Base-by-base conservation (phyloP, 2,888 invertebrate genomes). In the Eugnorisma glareosa region DNA sequence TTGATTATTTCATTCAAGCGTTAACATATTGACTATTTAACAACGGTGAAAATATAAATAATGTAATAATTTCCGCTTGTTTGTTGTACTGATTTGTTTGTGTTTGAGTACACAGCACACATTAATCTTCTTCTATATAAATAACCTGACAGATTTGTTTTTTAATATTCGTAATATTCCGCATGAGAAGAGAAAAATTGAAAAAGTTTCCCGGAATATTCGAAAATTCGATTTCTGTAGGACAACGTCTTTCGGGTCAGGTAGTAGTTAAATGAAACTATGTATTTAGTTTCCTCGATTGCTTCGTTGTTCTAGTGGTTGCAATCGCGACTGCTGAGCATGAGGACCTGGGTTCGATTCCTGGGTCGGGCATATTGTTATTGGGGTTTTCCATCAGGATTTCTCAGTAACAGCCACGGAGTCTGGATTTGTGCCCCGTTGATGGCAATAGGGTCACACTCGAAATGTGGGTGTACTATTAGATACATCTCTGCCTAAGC, bases 11-110 rank as follows among this genome's bases (percentile, higher is more conserved):
- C 57, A 37, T 51, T 54, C 45, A 74, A 69, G 21, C 51, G 51
- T 73, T 59, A 63, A 73, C 67, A 79, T 79, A 64, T 67, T 63
- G 64, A 61, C 63, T 70, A 61, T 66, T 67, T 61, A 66, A 68
- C 35, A 81, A 35, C n/a, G 35, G 13, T 54, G 43, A 28, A 64
- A 68, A 45, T 68, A 37, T 43, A 48, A 67, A 63, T 75, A 57
- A 59, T 68, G 15, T 35, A 75, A 37, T 71, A 45, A 71, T 75
- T 82, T 64, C 10, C 6, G 37, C 13, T 57, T 63, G 43, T 75
- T 81, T 57, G 51, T 59, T 48, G 37, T n/a, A 31, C 2, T 21
- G 31, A 51, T 51, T 63, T 18, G 8, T 67, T 83, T 40, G 13
- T 45, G 11, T 77, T 69, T 59, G 21, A 31, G 31, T 45, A 31